Conservation (phyloP, 2,888 invertebrate genomes). For the Hydrotaea cyrtoneurina region DNA sequence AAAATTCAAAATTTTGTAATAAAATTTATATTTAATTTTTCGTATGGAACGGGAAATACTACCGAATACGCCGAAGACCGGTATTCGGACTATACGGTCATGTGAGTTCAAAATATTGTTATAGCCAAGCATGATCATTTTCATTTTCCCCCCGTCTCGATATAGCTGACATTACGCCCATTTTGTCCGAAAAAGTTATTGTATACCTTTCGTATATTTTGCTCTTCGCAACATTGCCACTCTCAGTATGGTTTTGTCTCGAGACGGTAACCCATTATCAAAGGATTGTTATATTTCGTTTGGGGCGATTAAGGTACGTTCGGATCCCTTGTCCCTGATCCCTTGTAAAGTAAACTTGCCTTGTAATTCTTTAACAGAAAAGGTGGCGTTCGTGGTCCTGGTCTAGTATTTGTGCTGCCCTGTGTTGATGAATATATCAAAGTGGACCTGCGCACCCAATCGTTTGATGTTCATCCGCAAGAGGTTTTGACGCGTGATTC, state of each 20-base stretch:
- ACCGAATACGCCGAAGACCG: constrained; percentile 20
- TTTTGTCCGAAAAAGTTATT: constrained; percentile 68
- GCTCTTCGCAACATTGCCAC: constrained; percentile 73
- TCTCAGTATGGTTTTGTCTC: constrained; percentile 73
- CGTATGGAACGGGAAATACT: constrained; percentile 40
- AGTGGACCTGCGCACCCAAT: constrained; percentile 84
- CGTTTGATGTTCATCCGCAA: constrained; percentile 85
- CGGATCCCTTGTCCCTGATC: no score
- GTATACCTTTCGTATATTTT: constrained; percentile 71
- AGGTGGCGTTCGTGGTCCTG: constrained; percentile 82
- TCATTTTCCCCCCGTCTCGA: background rate
- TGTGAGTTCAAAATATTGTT: constrained; percentile 43
- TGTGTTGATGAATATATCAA: constrained; percentile 83
- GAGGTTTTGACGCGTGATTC: constrained; percentile 91
- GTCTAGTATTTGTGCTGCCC: constrained; percentile 84
- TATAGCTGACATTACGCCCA: constrained; percentile 47
- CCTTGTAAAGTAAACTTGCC: no score
- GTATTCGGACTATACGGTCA: background rate
- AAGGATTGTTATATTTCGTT: constrained; percentile 84
- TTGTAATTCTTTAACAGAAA: constrained; percentile 64
- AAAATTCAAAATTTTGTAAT: no score
- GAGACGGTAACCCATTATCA: constrained; percentile 83
- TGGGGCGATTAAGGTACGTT: constrained; percentile 80
- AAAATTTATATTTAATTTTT: background rate
- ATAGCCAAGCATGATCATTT: background rate